phyloP scores from a whole-genome alignment of 2,888 invertebrate species.

The Gasteruption jaculator region DNA sequence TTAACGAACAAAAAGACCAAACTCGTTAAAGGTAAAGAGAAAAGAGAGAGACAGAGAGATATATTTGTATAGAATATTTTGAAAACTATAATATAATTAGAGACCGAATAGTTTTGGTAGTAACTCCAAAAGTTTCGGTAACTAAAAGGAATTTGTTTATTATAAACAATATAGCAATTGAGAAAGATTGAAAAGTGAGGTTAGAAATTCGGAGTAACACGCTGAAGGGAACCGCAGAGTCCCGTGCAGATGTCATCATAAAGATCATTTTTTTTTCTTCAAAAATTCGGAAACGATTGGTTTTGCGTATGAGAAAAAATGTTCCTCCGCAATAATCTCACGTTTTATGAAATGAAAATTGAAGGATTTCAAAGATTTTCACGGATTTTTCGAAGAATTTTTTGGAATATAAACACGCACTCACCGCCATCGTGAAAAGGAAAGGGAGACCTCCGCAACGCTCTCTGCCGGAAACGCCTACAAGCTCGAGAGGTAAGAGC shows the following conservation, averaged over 20 bases:
- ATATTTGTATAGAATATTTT: too few species aligned
- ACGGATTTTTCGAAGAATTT: slow-evolving; percentile 27
- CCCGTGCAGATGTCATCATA: slow-evolving; percentile 20
- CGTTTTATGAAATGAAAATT: neutral
- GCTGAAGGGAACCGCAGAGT: slow-evolving; percentile 17
- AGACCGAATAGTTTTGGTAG: too few species aligned
- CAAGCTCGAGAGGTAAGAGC: too few species aligned
- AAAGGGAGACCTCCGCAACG: slow-evolving; percentile 25
- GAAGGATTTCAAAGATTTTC: slow-evolving; percentile 34
- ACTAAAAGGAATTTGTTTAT: neutral
- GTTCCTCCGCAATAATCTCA: neutral
- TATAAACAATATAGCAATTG: neutral
- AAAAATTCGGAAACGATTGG: slow-evolving; percentile 2
- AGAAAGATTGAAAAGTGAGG: neutral
- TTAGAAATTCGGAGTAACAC: slow-evolving; percentile 6
- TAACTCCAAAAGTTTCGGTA: slow-evolving; percentile 4
- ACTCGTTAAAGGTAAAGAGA: too few species aligned
- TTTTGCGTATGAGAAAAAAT: neutral
- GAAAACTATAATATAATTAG: too few species aligned
- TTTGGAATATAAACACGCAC: slow-evolving; percentile 25
- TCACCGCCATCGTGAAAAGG: slow-evolving; percentile 39
- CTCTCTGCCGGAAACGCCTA: slow-evolving; percentile 22
- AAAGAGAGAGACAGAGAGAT: too few species aligned
- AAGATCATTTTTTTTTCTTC: slow-evolving; percentile 8
- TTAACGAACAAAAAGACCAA: too few species aligned